Base-by-base conservation (phyloP, 2,797 vertebrate species). In the Chanos chanos region DNA sequence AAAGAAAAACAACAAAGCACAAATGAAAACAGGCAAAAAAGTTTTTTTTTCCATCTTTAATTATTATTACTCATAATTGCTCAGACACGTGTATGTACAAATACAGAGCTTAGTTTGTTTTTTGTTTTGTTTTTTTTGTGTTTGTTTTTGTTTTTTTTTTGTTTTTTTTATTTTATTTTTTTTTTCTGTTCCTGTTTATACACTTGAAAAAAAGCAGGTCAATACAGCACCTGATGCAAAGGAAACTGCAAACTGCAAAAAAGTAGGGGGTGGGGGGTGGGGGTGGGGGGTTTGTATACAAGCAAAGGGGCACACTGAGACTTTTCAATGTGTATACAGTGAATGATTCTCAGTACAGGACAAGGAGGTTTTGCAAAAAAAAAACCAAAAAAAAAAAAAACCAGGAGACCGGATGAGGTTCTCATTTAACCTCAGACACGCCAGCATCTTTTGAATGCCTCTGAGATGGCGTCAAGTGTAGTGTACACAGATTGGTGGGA, bases 1-100 rank as follows among this genome's bases (percentile, higher is more conserved):
- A 40, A 56, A 47, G 5, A 69, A 36, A 12, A 59, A 30, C 59
- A 7, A 62, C 54, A 40, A 65, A 54, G 19, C 61, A 40, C 15
- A 55, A 28, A 62, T 54, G 75, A 78, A 83, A 78, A 66, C 77
- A 82, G 90, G 86, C 93, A 94, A 92, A 89, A 87, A 88, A 90
- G 90, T 90, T 79, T 77, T 83, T 81, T 83, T 74, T 76, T 65
- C 86, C 84, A 85, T 84, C 58, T 71, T 72, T 75, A 68, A 63
- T 90, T 97, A 73, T 94, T 93, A 94, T 94, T 94, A 94, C 89
- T 94, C 94, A 94, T 96, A 94, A 87, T 92, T 94, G 93, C 92
- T 95, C 88, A 92, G 94, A 96, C 95, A 99, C 80, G 87, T 96
- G 93, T 96, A 97, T 97, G 94, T 98, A 98, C 95, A 98, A 95